Evolutionary conservation across 2,888 invertebrate genomes (phyloP), one percentile per base, ranked within the genome.

Genomic region (Papilio demoleus): DNA sequence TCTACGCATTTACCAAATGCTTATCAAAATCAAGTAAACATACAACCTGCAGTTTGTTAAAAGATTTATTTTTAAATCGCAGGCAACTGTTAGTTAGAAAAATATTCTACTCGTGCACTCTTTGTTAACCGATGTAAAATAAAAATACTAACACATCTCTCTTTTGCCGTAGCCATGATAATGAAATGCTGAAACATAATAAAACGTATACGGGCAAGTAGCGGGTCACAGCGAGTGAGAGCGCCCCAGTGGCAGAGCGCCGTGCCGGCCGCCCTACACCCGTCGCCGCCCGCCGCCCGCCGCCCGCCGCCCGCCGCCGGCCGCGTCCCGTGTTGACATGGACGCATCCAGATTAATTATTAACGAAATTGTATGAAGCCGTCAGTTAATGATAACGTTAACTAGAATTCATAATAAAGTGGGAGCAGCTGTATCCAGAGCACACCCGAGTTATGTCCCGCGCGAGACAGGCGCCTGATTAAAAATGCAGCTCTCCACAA

Each of bases 311-410:
- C n/a, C n/a, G n/a, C n/a, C n/a, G n/a, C 53, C 50, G 50, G 27
- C 31, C 53, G 61, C 65, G 40, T 31, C 59, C 12, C 56, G 63
- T 76, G 79, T 81, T 81, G 83, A 81, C 85, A 83, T 80, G 85
- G 84, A 82, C 84, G 85, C 81, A 81, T 84, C 81, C 82, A 78
- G 79, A 77, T 91, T 82, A 85, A 87, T 86, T 87, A 90, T 90
- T 86, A 83, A 91, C 84, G 78, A 81, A 83, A 87, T 85, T 86
- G 85, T 86, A 86, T 85, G 86, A 86, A 88, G 88, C 86, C 88
- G 87, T 85, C 88, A 86, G 87, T 88, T 89, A 92, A 92, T 91
- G 90, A 91, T 86, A 88, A 86, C 86, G 89, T 89, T 92, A 92
- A 92, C 90, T 92, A 87, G 91, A 91, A 88, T 88, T 86, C 83